Evolutionary conservation across 64 coral and sea anemone species (phyloP).

Genomic region (Pocillopora damicornis): DNA sequence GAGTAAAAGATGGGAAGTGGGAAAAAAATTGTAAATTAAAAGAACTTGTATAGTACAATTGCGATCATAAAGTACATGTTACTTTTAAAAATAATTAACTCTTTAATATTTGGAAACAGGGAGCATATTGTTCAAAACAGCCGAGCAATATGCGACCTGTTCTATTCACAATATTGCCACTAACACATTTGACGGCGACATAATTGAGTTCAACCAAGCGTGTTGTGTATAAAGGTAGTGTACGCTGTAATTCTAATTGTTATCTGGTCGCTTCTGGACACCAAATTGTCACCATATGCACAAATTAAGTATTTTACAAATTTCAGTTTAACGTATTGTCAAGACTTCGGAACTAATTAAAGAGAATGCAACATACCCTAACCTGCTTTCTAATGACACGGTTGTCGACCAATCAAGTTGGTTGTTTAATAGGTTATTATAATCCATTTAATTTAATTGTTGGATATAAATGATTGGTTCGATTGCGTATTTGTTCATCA

Average conservation of each 20-base stretch:
- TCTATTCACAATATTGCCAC: not conserved
- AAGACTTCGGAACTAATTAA: not conserved
- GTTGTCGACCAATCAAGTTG: not conserved
- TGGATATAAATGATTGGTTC: not conserved
- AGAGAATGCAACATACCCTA: not conserved
- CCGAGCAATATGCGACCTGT: not conserved
- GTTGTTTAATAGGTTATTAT: not conserved
- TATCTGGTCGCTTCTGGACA: not conserved
- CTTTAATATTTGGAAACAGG: no score
- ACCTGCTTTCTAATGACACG: not conserved
- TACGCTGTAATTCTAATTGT: not conserved
- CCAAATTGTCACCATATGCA: no score
- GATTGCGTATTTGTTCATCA: not conserved
- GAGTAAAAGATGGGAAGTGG: no score
- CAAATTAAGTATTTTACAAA: no score
- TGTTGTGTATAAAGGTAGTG: not conserved
- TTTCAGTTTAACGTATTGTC: no score
- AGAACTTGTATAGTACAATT: no score
- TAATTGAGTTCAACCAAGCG: not conserved
- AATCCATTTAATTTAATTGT: not conserved
- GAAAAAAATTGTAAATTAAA: no score
- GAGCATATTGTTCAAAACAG: not conserved
- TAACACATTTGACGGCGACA: not conserved
- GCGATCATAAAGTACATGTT: no score
- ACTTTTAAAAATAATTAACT: no score